Evolutionary conservation across 2,113 vertebrate genomes (phyloP).

Genomic region (Anas platyrhynchos): DNA sequence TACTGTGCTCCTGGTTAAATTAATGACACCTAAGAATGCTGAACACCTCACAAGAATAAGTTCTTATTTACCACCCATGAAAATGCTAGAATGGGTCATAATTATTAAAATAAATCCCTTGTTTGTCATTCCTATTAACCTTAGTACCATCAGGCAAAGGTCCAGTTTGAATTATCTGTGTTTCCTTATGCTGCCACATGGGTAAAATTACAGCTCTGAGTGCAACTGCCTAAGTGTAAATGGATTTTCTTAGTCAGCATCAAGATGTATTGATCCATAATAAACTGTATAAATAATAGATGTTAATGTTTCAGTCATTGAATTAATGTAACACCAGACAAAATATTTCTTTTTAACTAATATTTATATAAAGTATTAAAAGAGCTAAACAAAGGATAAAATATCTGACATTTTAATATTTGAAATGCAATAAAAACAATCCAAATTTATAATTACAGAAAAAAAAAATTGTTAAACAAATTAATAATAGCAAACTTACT

Average conservation of each 20-base stretch:
- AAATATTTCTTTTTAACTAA: not conserved
- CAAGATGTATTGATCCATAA: not conserved
- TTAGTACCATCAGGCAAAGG: not conserved
- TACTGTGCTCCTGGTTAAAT: not conserved
- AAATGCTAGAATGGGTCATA: not conserved
- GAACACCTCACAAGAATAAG: not conserved
- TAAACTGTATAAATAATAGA: not conserved
- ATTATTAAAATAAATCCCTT: not conserved
- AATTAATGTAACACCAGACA: not conserved
- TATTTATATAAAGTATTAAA: not conserved
- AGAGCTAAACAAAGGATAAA: not conserved
- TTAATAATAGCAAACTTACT: not conserved
- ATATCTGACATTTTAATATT: not conserved
- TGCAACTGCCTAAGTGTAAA: not conserved
- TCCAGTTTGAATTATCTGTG: not conserved
- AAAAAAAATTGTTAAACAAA: not conserved
- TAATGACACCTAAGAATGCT: not conserved
- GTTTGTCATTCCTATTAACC: not conserved
- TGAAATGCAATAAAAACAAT: not conserved
- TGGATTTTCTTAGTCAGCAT: not conserved
- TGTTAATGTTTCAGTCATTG: not conserved
- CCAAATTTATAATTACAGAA: not conserved
- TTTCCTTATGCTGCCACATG: not conserved
- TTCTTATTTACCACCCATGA: not conserved
- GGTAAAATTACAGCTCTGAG: not conserved